These are phyloP conservation scores for Anguilla rostrata DNA, from an alignment of 2,113 vertebrate genomes.

Conservation along the genomic window DNA sequence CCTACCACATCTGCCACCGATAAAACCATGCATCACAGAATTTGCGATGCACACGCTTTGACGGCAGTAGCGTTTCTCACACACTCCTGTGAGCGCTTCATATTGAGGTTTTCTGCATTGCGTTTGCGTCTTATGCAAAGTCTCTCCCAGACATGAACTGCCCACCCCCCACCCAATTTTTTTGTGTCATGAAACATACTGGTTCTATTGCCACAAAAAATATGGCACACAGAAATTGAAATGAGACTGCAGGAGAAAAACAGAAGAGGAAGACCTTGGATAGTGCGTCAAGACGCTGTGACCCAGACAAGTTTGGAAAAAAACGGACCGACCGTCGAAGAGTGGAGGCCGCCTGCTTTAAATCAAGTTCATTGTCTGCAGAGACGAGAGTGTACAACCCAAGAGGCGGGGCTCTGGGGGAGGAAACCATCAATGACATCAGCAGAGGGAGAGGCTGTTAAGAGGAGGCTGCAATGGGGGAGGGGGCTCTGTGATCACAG, in stretches of 20 bases:
- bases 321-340: background rate
- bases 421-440: background rate
- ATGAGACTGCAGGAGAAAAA: background rate
- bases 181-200: background rate
- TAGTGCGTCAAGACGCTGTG: constrained; percentile 13
- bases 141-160: background rate
- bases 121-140: background rate
- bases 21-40: too few relatives aligned
- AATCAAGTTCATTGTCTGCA: constrained; percentile 4
- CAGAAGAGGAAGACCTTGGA: background rate
- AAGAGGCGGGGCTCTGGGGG: background rate
- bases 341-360: constrained; percentile 14
- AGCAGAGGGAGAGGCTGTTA: background rate
- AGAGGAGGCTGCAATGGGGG: background rate
- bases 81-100: background rate
- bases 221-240: background rate
- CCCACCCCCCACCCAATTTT: background rate
- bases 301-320: constrained; percentile 21
- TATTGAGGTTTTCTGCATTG: background rate
- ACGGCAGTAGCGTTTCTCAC: background rate
- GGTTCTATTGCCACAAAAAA: constrained; percentile 16
- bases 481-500: background rate
- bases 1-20: too few relatives aligned
- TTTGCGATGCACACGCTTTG: background rate
- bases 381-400: background rate